These are phyloP conservation scores for Zosterops lateralis DNA, from an alignment of 2,113 vertebrate genomes.

Conservation along the genomic window DNA sequence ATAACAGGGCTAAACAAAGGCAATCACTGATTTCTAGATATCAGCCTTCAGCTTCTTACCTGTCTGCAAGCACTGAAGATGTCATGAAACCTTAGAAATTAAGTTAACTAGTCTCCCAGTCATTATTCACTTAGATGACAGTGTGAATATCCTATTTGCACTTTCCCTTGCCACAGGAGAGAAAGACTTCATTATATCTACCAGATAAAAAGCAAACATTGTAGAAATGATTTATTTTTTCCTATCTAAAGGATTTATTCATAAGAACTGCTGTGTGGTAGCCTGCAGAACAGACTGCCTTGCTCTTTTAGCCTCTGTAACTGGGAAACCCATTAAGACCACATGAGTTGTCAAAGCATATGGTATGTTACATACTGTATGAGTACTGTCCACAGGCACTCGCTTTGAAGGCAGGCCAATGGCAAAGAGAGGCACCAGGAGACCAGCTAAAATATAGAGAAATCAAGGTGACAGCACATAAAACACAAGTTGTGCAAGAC, in stretches of 20 bases:
- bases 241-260: conserved; percentile 56
- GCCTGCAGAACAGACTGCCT: conserved; percentile 18
- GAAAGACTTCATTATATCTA: conserved; percentile 49
- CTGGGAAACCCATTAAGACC: conserved; percentile 61
- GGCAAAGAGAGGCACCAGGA: conserved; percentile 47
- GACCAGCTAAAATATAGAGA: conserved; percentile 33
- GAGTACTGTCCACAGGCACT: conserved; percentile 24
- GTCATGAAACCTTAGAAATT: background rate
- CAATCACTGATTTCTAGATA: background rate
- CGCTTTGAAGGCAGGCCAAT: conserved; percentile 33
- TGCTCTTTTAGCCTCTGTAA: conserved; percentile 44
- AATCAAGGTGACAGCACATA: conserved; percentile 39
- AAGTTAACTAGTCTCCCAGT: background rate
- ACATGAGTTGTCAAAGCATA: conserved; percentile 56
- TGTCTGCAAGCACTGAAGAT: background rate
- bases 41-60: background rate
- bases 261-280: conserved; percentile 13
- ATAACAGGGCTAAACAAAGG: background rate
- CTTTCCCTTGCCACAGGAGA: background rate
- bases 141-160: background rate
- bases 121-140: conserved; percentile 35
- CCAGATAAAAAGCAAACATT: conserved; percentile 49
- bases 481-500: conserved; percentile 31
- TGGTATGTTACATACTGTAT: background rate
- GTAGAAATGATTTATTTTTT: conserved; percentile 46